Evolutionary conservation across 2,113 vertebrate genomes (phyloP), one percentile per base, ranked within the genome.

Genomic region (Rhipidura dahli): DNA sequence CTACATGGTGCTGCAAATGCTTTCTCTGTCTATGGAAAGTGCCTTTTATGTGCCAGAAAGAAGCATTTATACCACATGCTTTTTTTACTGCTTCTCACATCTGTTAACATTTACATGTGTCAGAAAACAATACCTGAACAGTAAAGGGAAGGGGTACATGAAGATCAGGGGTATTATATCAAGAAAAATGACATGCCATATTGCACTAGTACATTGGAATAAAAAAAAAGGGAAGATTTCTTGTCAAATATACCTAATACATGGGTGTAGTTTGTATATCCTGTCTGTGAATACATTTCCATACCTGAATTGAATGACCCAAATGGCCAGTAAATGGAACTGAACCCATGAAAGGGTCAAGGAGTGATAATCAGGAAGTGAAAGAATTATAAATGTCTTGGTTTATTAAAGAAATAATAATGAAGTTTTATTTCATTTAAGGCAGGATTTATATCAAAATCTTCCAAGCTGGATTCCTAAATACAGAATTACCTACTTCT

Each of bases 21-120:
- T 94, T 88, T 94, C 90, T 90, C 83, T 96, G 92, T 95, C 91
- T 96, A 60, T 96, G 96, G 96, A 97, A 97, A 97, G 69, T 94
- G 90, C 53, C 37, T 93, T 53, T 75, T 83, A 33, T 30, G 72
- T 92, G 92, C 96, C 93, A 97, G 90, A 96, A 93, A 96, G 90
- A 96, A 92, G 92, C 94, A 61, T 93, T 96, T 96, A 33, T 92
- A 93, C 86, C 90, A 89, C 92, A 87, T 89, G 86, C 50, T 92
- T 93, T 96, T 96, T 94, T 93, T 94, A 95, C 88, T 89, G 86
- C 71, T 89, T 92, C 77, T 93, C 90, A 94, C 96, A 96, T 96
- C 96, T 96, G 96, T 79, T 96, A 97, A 72, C 96, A 65, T 94
- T 96, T 96, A 93, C 83, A 82, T 79, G 56, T 94, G 93, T 96